Evolutionary conservation across 1,140 invertebrate species (phyloP), one percentile per base, ranked within the genome.

Genomic region (Maconellicoccus hirsutus): DNA sequence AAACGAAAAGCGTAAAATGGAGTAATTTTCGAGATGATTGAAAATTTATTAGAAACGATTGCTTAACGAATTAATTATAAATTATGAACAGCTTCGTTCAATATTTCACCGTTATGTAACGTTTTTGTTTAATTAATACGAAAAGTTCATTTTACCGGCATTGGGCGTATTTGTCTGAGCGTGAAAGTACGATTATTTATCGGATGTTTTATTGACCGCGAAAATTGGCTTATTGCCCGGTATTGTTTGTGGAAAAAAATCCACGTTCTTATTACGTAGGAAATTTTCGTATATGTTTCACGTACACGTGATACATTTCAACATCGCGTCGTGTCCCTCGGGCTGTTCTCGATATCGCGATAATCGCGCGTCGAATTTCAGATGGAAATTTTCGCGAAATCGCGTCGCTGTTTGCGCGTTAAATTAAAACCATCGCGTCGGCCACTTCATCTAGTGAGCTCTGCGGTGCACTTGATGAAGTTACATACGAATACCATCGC

Each of bases 171-270:
- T 52, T 19, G 42, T 52, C 42, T 52, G 42, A 52, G 42, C 10
- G n/a, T 52, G 42, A 52, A 52, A 19, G 42, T 52, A 52, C 42
- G 42, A 52, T 52, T 52, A 52, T 52, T 52, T 52, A 52, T 52
- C 42, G 42, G 12, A 16, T 52, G 42, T 52, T 52, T 52, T 52
- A 52, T 52, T 52, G 42, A 52, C 42, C 42, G n/a, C 42, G n/a
- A 52, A 52, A 52, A 52, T 52, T 52, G 42, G 42, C 42, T 52
- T 52, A 52, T 8, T 52, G 42, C 42, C 42, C 42, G 42, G 2
- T 19, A 19, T 16, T 52, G 29, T 33, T 33, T 33, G 29, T 33
- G 29, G 4, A 33, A 33, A 33, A 33, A 33, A 33, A 33, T 33
- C 12, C 29, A 12, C 29, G 4, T 33, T 33, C 12, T 33, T 12